Evolutionary conservation across 2,888 invertebrate genomes (phyloP).

Genomic region (Drosophila ezoana): DNA sequence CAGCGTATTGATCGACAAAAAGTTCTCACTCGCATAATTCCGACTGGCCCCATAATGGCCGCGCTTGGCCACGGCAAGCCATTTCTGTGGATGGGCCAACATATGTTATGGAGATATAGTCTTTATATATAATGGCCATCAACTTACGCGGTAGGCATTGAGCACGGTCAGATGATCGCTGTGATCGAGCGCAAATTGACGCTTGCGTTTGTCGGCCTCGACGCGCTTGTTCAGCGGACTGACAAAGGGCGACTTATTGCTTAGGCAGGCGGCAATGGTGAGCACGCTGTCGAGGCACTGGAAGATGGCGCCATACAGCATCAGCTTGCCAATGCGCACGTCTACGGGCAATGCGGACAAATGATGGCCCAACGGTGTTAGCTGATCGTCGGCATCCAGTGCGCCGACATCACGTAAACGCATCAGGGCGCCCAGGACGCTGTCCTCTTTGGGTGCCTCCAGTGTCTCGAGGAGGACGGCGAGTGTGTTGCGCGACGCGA

Average conservation of each 20-base stretch:
- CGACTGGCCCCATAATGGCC: conserved; percentile 89
- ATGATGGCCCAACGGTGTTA: conserved; percentile 95
- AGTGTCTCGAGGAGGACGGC: conserved; percentile 86
- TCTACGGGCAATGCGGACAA: conserved; percentile 95
- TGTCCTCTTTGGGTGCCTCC: conserved; percentile 90
- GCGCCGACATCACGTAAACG: conserved; percentile 92
- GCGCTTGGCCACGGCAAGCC: conserved; percentile 90
- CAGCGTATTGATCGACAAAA: conserved; percentile 92
- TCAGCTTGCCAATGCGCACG: conserved; percentile 95
- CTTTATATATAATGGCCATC: neutral
- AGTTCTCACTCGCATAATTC: conserved; percentile 93
- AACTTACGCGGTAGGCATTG: conserved; percentile 91
- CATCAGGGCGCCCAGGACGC: conserved; percentile 89
- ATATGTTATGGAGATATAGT: too few species aligned
- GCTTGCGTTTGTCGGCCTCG: conserved; percentile 90
- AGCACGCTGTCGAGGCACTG: conserved; percentile 95
- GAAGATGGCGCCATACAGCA: conserved; percentile 96
- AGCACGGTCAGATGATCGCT: conserved; percentile 96
- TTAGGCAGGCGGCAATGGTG: conserved; percentile 94
- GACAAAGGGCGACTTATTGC: conserved; percentile 92
- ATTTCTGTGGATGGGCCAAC: conserved; percentile 87
- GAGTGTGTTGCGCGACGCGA: conserved; percentile 74
- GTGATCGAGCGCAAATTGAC: conserved; percentile 90
- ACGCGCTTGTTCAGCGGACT: conserved; percentile 90
- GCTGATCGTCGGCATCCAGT: conserved; percentile 89